phyloP scores from a whole-genome alignment of 2,888 invertebrate species.

The Dione juno region DNA sequence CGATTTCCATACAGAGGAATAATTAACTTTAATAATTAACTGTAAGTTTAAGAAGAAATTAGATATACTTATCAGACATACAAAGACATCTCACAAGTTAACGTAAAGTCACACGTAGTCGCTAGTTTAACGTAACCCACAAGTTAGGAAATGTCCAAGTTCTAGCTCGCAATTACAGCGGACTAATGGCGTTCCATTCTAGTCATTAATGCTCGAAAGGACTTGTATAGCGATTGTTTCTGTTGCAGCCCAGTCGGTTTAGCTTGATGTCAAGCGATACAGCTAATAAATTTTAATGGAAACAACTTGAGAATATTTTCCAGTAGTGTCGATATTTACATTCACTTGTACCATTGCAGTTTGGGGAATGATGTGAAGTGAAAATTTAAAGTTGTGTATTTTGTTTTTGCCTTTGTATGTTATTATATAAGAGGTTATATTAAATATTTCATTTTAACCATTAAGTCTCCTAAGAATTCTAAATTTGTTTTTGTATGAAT shows the following conservation, averaged over 20 bases:
- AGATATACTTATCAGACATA: slow-evolving; percentile 3
- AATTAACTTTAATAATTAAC: too few relatives aligned
- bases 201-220: slow-evolving; percentile 47
- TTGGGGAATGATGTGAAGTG: neutral
- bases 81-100: slow-evolving; percentile 17
- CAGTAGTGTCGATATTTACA: slow-evolving; percentile 17
- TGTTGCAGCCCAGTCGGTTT: slow-evolving; percentile 40
- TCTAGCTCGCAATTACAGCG: slow-evolving; percentile 47
- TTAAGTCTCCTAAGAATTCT: too few relatives aligned
- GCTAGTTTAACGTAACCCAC: slow-evolving; percentile 43
- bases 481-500: too few relatives aligned
- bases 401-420: neutral
- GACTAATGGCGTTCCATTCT: slow-evolving; percentile 47
- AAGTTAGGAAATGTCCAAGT: slow-evolving; percentile 47
- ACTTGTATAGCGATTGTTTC: slow-evolving; percentile 47
- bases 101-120: slow-evolving; percentile 38
- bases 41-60: neutral
- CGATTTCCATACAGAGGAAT: neutral
- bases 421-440: too few relatives aligned
- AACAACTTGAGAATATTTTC: slow-evolving; percentile 28
- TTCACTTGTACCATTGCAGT: neutral
- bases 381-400: neutral
- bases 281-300: slow-evolving; percentile 30
- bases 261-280: slow-evolving; percentile 37
- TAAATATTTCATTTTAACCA: too few relatives aligned